phyloP scores from a whole-genome alignment of 2,797 vertebrate genomes.

The Linurgus olivaceus region DNA sequence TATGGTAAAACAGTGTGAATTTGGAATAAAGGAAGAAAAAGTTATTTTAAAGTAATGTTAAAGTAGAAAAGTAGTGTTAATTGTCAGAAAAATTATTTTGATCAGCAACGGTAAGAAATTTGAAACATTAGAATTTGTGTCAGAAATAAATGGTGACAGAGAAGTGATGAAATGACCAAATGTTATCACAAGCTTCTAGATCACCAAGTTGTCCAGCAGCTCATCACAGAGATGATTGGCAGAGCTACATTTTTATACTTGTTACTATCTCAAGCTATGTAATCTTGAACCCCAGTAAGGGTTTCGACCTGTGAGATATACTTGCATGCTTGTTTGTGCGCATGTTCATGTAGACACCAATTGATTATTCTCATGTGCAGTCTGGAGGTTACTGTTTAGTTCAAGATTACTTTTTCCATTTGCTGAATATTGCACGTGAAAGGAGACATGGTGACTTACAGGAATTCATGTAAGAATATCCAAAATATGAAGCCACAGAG shows the following conservation, averaged over 20 bases:
- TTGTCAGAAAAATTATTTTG: neutral
- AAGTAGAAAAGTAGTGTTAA: neutral
- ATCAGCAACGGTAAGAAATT: neutral
- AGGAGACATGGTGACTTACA: neutral
- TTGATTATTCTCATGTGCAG: neutral
- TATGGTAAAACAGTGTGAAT: neutral
- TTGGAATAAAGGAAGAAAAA: neutral
- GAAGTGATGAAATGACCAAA: neutral
- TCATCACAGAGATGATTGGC: neutral
- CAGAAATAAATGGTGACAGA: neutral
- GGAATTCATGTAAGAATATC: neutral
- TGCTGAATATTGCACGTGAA: neutral
- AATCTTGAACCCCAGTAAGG: neutral
- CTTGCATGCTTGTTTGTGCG: neutral
- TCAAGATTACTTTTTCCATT: neutral
- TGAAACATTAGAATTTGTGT: neutral
- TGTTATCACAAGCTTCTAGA: neutral
- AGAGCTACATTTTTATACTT: neutral
- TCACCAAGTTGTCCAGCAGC: neutral
- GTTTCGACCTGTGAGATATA: rapidly evolving
- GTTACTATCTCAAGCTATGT: neutral
- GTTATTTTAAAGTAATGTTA: neutral
- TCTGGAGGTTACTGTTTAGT: neutral
- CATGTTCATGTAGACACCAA: rapidly evolving
- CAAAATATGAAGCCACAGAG: neutral